A percentile compares a stretch with the other conserved stretches of the same genome.
Conservation (phyloP, 2,888 invertebrate genomes). For the Synergus japonicus region DNA sequence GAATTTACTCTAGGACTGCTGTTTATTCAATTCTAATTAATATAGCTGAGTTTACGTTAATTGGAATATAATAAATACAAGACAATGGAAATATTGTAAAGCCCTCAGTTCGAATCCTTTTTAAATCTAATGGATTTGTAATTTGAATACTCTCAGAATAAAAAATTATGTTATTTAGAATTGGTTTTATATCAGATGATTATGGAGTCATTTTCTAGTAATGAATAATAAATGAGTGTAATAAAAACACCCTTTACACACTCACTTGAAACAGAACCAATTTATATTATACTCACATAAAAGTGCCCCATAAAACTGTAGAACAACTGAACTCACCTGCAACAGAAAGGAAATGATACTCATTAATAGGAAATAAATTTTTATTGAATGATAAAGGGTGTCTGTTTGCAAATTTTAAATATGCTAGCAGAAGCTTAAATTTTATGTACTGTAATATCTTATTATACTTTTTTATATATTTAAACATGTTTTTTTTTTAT, state of each 20-base stretch:
- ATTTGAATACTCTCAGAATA: not conserved
- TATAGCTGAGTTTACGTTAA: not conserved
- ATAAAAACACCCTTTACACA: not conserved
- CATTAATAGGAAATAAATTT: not conserved
- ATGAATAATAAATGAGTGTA: not conserved
- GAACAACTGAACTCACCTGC: constrained; percentile 4
- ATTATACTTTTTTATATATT: no score
- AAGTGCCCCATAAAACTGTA: not conserved
- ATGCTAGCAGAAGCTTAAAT: no score
- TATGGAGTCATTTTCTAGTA: no score
- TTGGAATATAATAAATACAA: not conserved
- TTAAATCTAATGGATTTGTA: not conserved
- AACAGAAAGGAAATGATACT: not conserved
- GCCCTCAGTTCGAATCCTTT: no score
- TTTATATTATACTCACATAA: constrained; percentile 1
- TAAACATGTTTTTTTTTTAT: no score
- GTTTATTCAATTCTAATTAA: constrained; percentile 3
- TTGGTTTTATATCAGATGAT: not conserved
- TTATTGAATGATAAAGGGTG: not conserved
- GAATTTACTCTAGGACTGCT: constrained; percentile 13
- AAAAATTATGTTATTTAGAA: not conserved
- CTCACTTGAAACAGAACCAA: not conserved
- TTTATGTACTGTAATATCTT: no score
- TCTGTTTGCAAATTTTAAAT: no score
- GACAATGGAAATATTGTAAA: no score